phyloP scores from a whole-genome alignment of 2,113 vertebrate species.

The Tonatia bakeri region DNA sequence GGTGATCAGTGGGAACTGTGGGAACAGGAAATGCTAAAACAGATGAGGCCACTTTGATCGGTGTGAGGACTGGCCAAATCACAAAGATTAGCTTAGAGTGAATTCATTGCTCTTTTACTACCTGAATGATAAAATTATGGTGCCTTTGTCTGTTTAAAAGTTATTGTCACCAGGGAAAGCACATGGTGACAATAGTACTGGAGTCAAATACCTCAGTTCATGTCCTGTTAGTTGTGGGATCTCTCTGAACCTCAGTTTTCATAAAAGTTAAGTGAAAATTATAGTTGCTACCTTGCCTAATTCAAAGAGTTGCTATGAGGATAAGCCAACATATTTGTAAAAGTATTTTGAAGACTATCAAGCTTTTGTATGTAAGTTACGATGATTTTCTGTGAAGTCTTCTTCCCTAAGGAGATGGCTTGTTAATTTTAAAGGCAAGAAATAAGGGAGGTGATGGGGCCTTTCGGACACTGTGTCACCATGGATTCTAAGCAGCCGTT shows the following conservation, averaged over 20 bases:
- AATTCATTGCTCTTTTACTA: neutral
- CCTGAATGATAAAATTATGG: neutral
- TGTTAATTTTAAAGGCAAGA: slow-evolving; percentile 35
- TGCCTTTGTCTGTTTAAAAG: neutral
- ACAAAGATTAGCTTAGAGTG: neutral
- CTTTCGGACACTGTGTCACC: neutral
- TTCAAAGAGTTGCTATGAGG: neutral
- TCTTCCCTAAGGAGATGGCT: neutral
- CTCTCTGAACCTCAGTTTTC: neutral
- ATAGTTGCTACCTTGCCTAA: neutral
- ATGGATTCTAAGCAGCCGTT: neutral
- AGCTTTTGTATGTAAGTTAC: neutral
- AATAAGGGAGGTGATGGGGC: neutral
- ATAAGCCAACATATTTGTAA: neutral
- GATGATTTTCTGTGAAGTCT: slow-evolving; percentile 1
- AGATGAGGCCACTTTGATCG: neutral
- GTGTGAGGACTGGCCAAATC: neutral
- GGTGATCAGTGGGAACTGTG: neutral
- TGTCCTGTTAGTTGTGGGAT: neutral
- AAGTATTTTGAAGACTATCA: neutral
- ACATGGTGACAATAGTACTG: neutral
- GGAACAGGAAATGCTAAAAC: neutral
- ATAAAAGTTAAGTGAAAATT: slow-evolving; percentile 2
- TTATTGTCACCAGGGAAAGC: neutral
- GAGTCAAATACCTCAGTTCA: neutral